These are phyloP conservation scores for Chinchilla lanigera DNA, from an alignment of 2,113 vertebrate genomes.

Conservation along the genomic window DNA sequence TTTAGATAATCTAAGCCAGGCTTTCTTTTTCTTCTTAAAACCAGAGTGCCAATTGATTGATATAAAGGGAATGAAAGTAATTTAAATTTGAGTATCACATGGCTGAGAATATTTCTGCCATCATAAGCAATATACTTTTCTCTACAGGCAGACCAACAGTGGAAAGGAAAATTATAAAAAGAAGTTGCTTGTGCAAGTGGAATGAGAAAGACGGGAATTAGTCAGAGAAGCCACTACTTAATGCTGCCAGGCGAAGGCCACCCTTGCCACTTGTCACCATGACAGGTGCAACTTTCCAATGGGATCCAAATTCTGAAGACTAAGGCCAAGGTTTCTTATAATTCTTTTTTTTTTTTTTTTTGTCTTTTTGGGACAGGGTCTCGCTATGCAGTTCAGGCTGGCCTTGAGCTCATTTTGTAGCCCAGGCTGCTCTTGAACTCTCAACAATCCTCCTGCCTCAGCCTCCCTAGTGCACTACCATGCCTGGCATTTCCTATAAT, in stretches of 20 bases:
- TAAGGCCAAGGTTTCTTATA: background rate
- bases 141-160: background rate
- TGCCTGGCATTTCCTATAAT: background rate
- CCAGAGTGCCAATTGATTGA: background rate
- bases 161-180: background rate
- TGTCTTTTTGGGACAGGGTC: too few relatives aligned
- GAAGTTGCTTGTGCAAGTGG: background rate
- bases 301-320: background rate
- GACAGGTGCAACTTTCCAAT: background rate
- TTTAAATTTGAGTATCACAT: slow-evolving; percentile 26
- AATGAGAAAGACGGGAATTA: background rate
- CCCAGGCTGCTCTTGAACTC: too few relatives aligned
- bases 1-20: slow-evolving; percentile 25
- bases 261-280: background rate
- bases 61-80: background rate
- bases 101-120: background rate
- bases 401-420: too few relatives aligned
- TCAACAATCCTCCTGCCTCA: too few relatives aligned
- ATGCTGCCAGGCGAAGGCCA: background rate
- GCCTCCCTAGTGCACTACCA: too few relatives aligned
- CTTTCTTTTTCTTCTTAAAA: slow-evolving; percentile 48
- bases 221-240: background rate
- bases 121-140: background rate
- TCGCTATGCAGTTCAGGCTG: too few relatives aligned
- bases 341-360: background rate